These are phyloP conservation scores for Epinephelus lanceolatus DNA, from an alignment of 2,113 vertebrate species.

Conservation along the genomic window DNA sequence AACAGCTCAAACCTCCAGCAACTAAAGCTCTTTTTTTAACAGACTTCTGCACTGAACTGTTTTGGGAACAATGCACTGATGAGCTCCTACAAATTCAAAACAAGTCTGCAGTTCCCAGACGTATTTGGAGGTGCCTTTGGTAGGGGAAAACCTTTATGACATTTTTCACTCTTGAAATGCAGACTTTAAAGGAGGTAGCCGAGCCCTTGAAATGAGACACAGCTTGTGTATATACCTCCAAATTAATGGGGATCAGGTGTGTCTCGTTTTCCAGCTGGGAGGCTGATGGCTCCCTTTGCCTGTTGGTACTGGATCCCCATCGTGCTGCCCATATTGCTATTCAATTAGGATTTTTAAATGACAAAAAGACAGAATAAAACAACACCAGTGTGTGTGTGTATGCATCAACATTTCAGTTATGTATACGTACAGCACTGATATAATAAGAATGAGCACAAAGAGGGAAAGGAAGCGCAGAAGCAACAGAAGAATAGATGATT, in stretches of 20 bases:
- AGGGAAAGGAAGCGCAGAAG: not conserved
- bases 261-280: not conserved
- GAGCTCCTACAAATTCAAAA: no score
- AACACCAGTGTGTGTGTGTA: not conserved
- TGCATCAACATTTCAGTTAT: not conserved
- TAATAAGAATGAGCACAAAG: not conserved
- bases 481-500: not conserved
- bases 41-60: no score
- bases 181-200: not conserved
- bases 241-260: slow-evolving; percentile 31
- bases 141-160: not conserved
- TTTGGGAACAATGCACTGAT: no score
- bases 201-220: not conserved
- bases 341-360: not conserved
- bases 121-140: not conserved
- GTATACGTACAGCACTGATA: not conserved
- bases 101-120: not conserved
- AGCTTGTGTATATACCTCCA: not conserved
- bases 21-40: no score
- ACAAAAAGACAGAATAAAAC: not conserved
- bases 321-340: not conserved
- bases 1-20: no score
- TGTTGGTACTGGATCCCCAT: not conserved
- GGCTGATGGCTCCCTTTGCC: not conserved
- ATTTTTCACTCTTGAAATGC: not conserved